Conservation (phyloP, 30 jellyfish, hydroid and myxozoan genomes). For the Pelagia noctiluca region DNA sequence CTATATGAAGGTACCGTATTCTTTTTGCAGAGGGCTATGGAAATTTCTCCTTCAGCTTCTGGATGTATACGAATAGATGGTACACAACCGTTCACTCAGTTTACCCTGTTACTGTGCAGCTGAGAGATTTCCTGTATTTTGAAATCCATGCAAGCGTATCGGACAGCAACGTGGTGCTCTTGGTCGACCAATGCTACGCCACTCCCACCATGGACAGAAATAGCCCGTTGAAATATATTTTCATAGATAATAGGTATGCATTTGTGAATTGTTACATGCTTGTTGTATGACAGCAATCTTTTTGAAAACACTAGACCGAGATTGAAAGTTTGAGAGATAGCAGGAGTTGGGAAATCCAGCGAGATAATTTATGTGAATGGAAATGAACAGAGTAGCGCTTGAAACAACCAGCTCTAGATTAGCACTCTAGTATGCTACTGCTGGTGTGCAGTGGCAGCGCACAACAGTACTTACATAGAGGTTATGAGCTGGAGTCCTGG, state of each 20-base stretch:
- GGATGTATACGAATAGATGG: slow-evolving; percentile 19
- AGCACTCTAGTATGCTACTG: neutral
- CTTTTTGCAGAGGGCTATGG: slow-evolving; percentile 57
- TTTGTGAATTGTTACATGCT: neutral
- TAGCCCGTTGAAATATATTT: slow-evolving; percentile 9
- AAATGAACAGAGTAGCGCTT: neutral
- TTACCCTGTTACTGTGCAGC: slow-evolving; percentile 38
- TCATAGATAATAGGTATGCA: slow-evolving; percentile 41
- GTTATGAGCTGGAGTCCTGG: no score
- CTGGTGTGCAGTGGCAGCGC: no score
- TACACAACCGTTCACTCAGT: neutral
- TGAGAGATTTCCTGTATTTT: slow-evolving; percentile 23
- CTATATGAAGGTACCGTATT: no score
- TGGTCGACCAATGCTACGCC: slow-evolving; percentile 59
- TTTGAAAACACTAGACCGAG: neutral
- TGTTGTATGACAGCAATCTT: neutral
- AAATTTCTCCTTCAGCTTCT: slow-evolving; percentile 22
- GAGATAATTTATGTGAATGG: neutral
- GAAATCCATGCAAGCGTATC: slow-evolving; percentile 27
- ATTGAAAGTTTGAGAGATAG: neutral
- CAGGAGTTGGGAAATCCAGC: neutral
- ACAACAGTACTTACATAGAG: no score
- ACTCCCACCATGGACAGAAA: slow-evolving; percentile 53
- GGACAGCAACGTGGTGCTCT: slow-evolving; percentile 35
- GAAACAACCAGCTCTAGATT: neutral